Evolutionary conservation across 2,888 invertebrate species (phyloP), one percentile per base, ranked within the genome.

Genomic region (Meghimatium bilineatum): DNA sequence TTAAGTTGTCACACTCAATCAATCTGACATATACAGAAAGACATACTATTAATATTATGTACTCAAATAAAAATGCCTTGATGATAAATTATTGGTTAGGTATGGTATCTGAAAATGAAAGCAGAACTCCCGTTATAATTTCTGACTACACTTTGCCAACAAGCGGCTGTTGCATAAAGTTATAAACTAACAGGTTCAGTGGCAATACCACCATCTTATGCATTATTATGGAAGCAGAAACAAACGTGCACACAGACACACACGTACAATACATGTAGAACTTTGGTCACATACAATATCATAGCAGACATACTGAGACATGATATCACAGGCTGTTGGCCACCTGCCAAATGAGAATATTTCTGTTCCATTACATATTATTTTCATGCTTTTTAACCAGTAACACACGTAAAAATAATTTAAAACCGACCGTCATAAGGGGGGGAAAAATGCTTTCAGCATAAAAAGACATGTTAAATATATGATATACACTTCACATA

Each of bases 231-330:
- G 36, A 66, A 83, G 82, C 67, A 75, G 77, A 76, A 74, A 69
- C 56, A 79, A 66, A 63, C 66, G 67, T 69, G 69, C 77, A 69
- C 78, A 56, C n/a, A 75, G 26, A 66, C 78, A 56, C n/a, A 80
- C 38, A 32, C 56, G 74, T 63, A 74, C 60, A 74, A 60, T n/a
- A 44, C 44, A 44, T 44, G 44, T 12, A 44, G 5, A 44, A 5
- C 12, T 44, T 44, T 5, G 44, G 5, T 12, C 5, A 5, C 5
- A 8, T 8, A 8, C 6, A 8, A 44, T 5, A 78, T 49, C 72
- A 78, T n/a, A 60, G 23, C 84, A 80, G 80, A 69, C 80, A 84
- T 76, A 80, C 84, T 84, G 84, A 84, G 84, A 84, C 84, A 80
- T 36, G 12, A 34, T 84, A 84, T 84, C 84, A 84, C 84, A 84